Percentiles rank a stretch among this genome's conserved stretches.
Evolutionary conservation across 2,797 vertebrate genomes (phyloP).

Genomic region (Acanthiza pusilla): DNA sequence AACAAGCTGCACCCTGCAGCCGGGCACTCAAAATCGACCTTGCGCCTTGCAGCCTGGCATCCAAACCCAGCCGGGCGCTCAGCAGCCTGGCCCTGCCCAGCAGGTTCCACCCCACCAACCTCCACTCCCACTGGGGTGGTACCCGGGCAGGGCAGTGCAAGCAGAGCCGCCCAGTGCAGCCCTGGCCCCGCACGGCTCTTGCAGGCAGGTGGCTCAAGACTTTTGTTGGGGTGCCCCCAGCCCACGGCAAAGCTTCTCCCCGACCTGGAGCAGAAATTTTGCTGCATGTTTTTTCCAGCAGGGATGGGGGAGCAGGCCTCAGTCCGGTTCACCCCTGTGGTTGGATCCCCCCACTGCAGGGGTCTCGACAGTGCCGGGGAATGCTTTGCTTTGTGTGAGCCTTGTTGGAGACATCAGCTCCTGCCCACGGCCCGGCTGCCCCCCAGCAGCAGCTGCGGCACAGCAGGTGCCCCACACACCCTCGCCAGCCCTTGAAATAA

Average conservation of each 20-base stretch:
- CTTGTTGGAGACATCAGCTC: neutral
- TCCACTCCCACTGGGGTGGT: neutral
- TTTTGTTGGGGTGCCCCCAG: neutral
- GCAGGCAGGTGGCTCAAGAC: neutral
- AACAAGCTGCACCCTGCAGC: neutral
- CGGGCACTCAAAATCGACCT: neutral
- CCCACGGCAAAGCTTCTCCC: neutral
- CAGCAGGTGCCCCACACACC: neutral
- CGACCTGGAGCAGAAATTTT: neutral
- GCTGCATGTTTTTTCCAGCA: neutral
- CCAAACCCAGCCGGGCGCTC: neutral
- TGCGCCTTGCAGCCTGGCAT: neutral
- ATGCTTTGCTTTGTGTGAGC: neutral
- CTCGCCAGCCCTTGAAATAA: neutral
- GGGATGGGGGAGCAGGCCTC: neutral
- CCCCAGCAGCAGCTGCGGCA: neutral
- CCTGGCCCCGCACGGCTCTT: neutral
- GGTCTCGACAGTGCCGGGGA: neutral
- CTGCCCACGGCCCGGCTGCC: neutral
- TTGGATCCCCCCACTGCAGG: neutral
- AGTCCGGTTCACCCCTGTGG: neutral
- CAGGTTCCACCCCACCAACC: neutral
- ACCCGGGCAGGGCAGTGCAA: neutral
- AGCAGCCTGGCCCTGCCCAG: neutral
- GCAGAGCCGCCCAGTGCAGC: rapidly evolving